Evolutionary conservation across 2,113 vertebrate species (phyloP), one percentile per base, ranked within the genome.

Genomic region (Oryzias melastigma): DNA sequence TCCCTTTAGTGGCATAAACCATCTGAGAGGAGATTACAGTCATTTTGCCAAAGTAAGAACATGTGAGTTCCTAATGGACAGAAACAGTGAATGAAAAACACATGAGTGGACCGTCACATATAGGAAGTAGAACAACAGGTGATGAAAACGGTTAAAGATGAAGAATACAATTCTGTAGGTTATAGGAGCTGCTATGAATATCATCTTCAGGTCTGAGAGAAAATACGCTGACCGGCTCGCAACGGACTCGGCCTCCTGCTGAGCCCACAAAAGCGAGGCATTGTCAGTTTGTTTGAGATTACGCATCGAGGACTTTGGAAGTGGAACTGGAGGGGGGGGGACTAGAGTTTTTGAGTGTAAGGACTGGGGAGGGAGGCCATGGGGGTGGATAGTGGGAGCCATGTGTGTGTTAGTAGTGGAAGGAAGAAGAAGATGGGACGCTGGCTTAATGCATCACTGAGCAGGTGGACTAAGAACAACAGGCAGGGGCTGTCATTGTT

Each of bases 1-100:
- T 88, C 80, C 74, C 74, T 87, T 89, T 85, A 84, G 83, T 87
- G 82, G 78, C 77, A 87, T 88, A 89, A 91, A 89, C 77, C 85
- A 85, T 76, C 75, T 81, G 73, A 91, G 83, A 86, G 84, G 78
- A 85, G 90, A 89, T 90, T 89, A 91, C 83, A 85, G 77, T 66
- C 66, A 64, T 85, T 85, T 73, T 78, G 76, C 77, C 79, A 85
- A 83, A 80, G 73, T 82, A 65, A 81, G 68, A 86, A 84, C 78
- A 83, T 86, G 84, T 40, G 62, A 76, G 69, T 84, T 85, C 75
- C 81, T 68, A 87, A 86, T 76, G 71, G 78, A 84, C 72, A 75
- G 50, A 81, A 79, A 86, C 53, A 80, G 51, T 63, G 64, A 79
- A 63, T 67, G 71, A 14, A 78, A 58, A 81, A 77, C 25, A 61